Evolutionary conservation across 2,797 vertebrate genomes (phyloP).

Genomic region (Cyclopterus lumpus): DNA sequence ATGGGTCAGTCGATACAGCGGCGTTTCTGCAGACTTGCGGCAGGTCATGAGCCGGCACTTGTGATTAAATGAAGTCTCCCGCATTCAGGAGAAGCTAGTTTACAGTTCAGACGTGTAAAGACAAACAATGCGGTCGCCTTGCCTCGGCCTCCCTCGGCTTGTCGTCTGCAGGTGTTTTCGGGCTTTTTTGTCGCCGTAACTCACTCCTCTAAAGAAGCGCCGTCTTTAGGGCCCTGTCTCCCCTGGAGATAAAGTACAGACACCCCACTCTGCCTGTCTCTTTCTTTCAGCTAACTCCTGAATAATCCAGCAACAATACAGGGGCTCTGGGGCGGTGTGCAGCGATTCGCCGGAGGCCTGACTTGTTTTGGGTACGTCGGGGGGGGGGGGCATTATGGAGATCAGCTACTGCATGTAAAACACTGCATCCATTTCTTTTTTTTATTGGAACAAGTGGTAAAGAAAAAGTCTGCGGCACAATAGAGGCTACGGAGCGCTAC

Average conservation of each 20-base stretch:
- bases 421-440: slow-evolving; percentile 83
- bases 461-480: slow-evolving; percentile 86
- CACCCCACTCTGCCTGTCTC: slow-evolving; percentile 68
- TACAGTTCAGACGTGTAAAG: slow-evolving; percentile 48
- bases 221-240: slow-evolving; percentile 67
- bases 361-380: slow-evolving; percentile 62
- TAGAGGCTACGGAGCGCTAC: slow-evolving; percentile 76
- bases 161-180: slow-evolving; percentile 77
- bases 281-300: slow-evolving; percentile 84
- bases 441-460: slow-evolving; percentile 78
- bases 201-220: slow-evolving; percentile 71
- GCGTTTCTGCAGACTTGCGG: slow-evolving; percentile 25
- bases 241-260: slow-evolving; percentile 78
- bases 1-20: slow-evolving; percentile 14
- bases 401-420: slow-evolving; percentile 88
- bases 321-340: slow-evolving; percentile 87
- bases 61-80: slow-evolving; percentile 32
- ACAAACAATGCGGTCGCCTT: slow-evolving; percentile 42
- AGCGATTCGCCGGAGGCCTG: slow-evolving; percentile 78
- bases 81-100: slow-evolving; percentile 30
- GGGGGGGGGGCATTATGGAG: slow-evolving; percentile 84
- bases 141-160: slow-evolving; percentile 39
- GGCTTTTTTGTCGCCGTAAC: slow-evolving; percentile 65
- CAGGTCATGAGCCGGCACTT: slow-evolving; percentile 21
- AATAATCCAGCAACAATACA: slow-evolving; percentile 92